Base-by-base conservation (phyloP, 2,888 invertebrate species). In the Glaucopsyche alexis region DNA sequence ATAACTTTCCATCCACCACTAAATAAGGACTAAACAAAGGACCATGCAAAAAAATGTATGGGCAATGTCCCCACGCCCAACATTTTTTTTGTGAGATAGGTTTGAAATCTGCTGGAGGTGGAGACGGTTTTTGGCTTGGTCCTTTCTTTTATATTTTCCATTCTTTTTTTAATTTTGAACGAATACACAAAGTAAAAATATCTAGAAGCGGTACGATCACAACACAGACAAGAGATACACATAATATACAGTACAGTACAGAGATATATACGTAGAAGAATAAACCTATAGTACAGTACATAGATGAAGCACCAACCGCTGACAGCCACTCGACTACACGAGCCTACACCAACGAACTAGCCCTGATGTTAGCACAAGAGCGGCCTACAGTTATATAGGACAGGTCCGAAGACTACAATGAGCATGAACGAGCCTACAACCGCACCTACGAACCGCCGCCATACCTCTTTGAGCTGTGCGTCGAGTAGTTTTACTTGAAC, bases 381-480 rank as follows among this genome's bases (percentile, higher is more conserved):
- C 65, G 64, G 47, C 45, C 55, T 60, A 75, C 55, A 71, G 60
- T 42, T 70, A 47, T 50, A 55, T 49, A 49, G 55, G 71, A 66
- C 55, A 50, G 75, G 74, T 73, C 74, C 72, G 73, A 77, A 72
- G 75, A 89, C 82, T 82, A 65, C 85, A 85, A 88, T 90, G 89
- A 87, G 82, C 84, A 87, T 88, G 88, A 85, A 80, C 84, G 83
- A 83, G 55, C 78, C 88, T 90, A 90, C 87, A 84, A 85, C 92
- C 91, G 85, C 84, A 88, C 91, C 91, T 79, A 71, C 72, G 49
- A 64, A 42, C 74, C 55, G 79, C 80, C 79, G 60, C 60, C 79
- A 96, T 96, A 98, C 98, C 98, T 98, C 98, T 96, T 96, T 97
- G 84, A 98, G 95, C 93, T 97, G 96, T 91, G 96, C 95, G 93